phyloP scores from a whole-genome alignment of 53 echinoderm and acorn worm genomes.

The Echinometra lucunter region DNA sequence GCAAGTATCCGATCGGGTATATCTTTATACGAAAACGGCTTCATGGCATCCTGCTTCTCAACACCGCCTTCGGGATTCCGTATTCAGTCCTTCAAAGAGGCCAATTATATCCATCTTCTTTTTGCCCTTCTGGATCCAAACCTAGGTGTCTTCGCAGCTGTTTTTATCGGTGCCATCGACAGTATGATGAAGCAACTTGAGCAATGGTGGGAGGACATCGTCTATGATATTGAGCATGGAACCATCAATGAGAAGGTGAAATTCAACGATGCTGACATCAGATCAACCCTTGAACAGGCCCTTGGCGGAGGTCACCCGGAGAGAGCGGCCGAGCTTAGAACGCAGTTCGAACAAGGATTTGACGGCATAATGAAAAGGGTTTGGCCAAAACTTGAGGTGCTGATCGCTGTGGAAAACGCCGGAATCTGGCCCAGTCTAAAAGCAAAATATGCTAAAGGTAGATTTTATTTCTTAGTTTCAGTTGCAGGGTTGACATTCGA shows the following conservation, averaged over 20 bases:
- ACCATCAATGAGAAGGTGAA: conserved; percentile 62
- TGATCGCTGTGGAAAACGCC: conserved; percentile 62
- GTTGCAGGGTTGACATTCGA: no score
- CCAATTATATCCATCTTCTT: conserved; percentile 79
- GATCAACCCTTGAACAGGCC: conserved; percentile 49
- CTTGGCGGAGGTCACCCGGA: conserved; percentile 65
- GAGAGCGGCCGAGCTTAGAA: conserved; percentile 73
- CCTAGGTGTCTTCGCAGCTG: conserved; percentile 36
- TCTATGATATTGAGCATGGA: conserved; percentile 76
- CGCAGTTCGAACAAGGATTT: conserved; percentile 80
- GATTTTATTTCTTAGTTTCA: no score
- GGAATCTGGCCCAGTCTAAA: conserved; percentile 59
- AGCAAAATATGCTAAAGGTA: conserved; percentile 73
- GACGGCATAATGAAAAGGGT: conserved; percentile 79
- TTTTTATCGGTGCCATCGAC: conserved; percentile 66
- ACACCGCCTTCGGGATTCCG: conserved; percentile 71
- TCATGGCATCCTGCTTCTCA: background rate
- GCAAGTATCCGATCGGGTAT: conserved; percentile 14
- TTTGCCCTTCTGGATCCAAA: conserved; percentile 81
- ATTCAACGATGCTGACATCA: conserved; percentile 41
- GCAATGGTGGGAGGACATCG: conserved; percentile 76
- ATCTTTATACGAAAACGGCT: background rate
- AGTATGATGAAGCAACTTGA: conserved; percentile 71
- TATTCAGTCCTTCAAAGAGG: conserved; percentile 68
- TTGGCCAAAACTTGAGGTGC: conserved; percentile 77